Evolutionary conservation across 2,113 vertebrate species (phyloP).

Genomic region (Sinocyclocheilus anophthalmus): DNA sequence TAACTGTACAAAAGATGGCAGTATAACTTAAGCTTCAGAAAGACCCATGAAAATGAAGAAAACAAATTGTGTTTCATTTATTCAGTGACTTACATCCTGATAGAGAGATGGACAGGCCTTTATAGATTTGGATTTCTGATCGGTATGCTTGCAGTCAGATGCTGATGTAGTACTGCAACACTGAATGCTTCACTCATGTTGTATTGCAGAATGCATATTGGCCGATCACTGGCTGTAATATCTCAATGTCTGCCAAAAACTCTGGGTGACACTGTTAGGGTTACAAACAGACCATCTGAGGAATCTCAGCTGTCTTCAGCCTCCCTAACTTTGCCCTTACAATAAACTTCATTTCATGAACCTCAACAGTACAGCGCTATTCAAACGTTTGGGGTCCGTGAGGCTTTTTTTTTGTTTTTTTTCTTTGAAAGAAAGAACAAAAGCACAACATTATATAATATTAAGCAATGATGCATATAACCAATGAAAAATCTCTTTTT

Average conservation of each 20-base stretch:
- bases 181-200: slow-evolving; percentile 17
- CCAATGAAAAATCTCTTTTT: too few relatives aligned
- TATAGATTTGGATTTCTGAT: not conserved
- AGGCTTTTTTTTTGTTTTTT: not conserved
- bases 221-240: not conserved
- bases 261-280: slow-evolving; percentile 38
- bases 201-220: slow-evolving; percentile 10
- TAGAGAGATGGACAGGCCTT: not conserved
- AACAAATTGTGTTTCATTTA: not conserved
- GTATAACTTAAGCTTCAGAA: not conserved
- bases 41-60: not conserved
- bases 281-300: slow-evolving; percentile 25
- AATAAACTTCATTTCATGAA: slow-evolving; percentile 18
- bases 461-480: too few relatives aligned
- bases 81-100: not conserved
- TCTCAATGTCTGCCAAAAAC: slow-evolving; percentile 38
- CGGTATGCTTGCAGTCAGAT: not conserved
- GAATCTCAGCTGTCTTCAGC: slow-evolving; percentile 44
- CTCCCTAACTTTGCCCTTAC: slow-evolving; percentile 22
- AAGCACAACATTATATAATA: too few relatives aligned
- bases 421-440: too few relatives aligned
- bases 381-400: not conserved
- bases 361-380: not conserved
- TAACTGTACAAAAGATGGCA: slow-evolving; percentile 45
- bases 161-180: not conserved